phyloP scores from a whole-genome alignment of 1,140 invertebrate genomes.

The Episyrphus balteatus region DNA sequence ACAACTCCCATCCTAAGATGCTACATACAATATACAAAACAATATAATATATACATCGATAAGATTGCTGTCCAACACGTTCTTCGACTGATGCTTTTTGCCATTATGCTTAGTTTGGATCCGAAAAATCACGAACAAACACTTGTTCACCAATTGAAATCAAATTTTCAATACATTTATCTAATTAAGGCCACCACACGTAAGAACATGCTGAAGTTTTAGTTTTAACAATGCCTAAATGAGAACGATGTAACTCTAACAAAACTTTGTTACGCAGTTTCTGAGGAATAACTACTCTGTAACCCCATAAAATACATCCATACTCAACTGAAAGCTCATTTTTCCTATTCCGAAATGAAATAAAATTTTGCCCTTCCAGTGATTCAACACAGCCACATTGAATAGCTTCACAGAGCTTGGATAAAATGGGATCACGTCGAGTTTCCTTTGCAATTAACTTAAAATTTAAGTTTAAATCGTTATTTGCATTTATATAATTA shows the following conservation, averaged over 20 bases:
- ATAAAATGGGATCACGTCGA: too few relatives aligned
- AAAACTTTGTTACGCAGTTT: conserved; percentile 13
- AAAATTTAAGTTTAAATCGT: not conserved
- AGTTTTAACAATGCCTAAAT: conserved; percentile 21
- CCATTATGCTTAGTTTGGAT: not conserved
- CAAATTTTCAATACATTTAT: conserved; percentile 11
- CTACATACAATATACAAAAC: too few relatives aligned
- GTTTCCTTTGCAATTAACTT: too few relatives aligned
- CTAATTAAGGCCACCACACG: conserved; percentile 15
- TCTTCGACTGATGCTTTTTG: not conserved
- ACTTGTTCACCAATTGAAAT: conserved; percentile 9
- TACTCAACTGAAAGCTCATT: conserved; percentile 13
- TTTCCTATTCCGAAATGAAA: conserved; percentile 3
- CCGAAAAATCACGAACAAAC: not conserved
- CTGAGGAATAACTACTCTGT: conserved; percentile 19
- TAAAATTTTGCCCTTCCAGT: not conserved
- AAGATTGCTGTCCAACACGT: too few relatives aligned
- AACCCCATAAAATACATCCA: conserved; percentile 18
- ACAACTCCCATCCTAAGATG: too few relatives aligned
- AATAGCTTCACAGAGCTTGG: too few relatives aligned
- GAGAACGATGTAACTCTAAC: conserved; percentile 21
- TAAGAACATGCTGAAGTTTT: conserved; percentile 22
- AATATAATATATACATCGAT: too few relatives aligned
- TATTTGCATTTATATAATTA: not conserved
- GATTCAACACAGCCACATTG: too few relatives aligned